Base-by-base conservation (phyloP, 2,797 vertebrate genomes). In the Zalophus californianus region DNA sequence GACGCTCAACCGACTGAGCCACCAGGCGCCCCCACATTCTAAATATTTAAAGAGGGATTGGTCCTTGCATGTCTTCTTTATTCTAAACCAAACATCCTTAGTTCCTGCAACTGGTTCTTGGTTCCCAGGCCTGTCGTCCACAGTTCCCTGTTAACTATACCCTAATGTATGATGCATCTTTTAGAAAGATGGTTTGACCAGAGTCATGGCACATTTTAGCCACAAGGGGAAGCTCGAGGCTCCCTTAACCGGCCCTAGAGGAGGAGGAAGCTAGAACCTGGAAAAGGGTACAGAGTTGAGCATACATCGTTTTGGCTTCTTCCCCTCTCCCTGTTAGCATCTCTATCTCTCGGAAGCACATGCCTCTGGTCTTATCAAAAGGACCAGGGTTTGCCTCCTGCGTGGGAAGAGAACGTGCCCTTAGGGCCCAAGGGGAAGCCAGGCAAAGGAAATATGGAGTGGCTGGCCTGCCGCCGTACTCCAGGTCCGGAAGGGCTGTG, bases 1-100 rank as follows among this genome's bases (percentile, higher is more conserved):
- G 64, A 20, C 1, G 4, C 66, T 35, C 18, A 68, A 68, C 16
- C n/a, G 2, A 68, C 18, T 29, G 35, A 68, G 66, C 18, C n/a
- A 68, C 64, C 64, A 68, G 64, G 64, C 3, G 16, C 32, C 32
- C 64, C n/a, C 16, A 66, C 25, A 41, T 62, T 70, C 52, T 78
- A 83, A 50, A 44, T 90, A 79, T 58, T 90, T 87, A 83, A 93
- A 80, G 32, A 68, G 70, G 83, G 25, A 54, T 8, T 38, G 4
- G 44, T 38, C 23, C 66, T 90, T 83, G n/a, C 72, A 86, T 6
- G 5, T 86, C 60, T 89, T 85, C 62, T 70, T 96, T 91, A 84
- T 91, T 68, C 66, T 64, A 93, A 84, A 90, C 29, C 64, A 80
- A 82, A 54, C 35, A 44, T 32, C 56, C 83, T 64, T 58, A 32